Evolutionary conservation across 1,140 invertebrate species (phyloP).

Genomic region (Phymorhynchus buccinoides): DNA sequence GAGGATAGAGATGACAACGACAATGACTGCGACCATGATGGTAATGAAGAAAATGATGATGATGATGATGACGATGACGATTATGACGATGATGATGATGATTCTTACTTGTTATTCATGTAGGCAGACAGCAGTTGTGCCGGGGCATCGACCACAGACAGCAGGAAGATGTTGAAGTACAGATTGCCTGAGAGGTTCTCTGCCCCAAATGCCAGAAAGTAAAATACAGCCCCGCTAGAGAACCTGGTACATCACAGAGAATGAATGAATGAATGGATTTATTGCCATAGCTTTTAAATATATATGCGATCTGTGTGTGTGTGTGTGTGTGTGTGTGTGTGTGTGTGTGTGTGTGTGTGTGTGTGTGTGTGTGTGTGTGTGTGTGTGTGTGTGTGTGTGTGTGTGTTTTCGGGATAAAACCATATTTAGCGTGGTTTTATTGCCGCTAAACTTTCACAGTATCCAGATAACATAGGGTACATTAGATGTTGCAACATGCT

Average conservation of each 20-base stretch:
- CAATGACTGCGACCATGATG: too few relatives aligned
- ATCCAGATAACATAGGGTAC: too few relatives aligned
- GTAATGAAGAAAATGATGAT: too few relatives aligned
- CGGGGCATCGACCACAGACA: conserved; percentile 52
- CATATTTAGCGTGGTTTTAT: too few relatives aligned
- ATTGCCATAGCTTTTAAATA: neutral
- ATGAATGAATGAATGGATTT: too few relatives aligned
- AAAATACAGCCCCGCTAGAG: conserved; percentile 50
- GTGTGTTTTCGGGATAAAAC: too few relatives aligned
- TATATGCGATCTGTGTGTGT: neutral
- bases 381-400: neutral
- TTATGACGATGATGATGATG: too few relatives aligned
- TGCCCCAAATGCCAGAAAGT: conserved; percentile 53
- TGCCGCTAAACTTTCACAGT: too few relatives aligned
- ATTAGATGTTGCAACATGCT: too few relatives aligned
- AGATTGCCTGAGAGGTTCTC: conserved; percentile 53
- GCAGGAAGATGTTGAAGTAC: conserved; percentile 55
- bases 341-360: neutral
- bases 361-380: neutral
- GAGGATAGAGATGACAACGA: too few relatives aligned
- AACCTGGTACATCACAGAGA: too few relatives aligned
- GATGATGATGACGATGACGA: too few relatives aligned
- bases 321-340: neutral
- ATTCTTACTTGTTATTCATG: conserved; percentile 35
- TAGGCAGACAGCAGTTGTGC: conserved; percentile 28